Evolutionary conservation across 2,797 vertebrate genomes (phyloP), one percentile per base, ranked within the genome.

Genomic region (Synaphobranchus kaupii): DNA sequence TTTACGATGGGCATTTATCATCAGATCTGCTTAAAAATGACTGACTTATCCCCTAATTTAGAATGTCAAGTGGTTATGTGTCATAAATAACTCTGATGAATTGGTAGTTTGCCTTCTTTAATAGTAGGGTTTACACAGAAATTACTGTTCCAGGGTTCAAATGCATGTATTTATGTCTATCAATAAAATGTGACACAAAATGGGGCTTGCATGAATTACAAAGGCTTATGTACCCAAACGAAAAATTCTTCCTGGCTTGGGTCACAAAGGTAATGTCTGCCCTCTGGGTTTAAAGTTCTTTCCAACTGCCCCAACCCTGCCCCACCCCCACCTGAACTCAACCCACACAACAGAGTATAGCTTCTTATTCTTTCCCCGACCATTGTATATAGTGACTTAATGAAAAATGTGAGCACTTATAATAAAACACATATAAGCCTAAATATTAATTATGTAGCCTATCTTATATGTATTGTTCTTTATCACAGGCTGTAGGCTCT

Each of bases 101-200:
- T 68, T 47, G 87, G 44, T 83, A 88, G 87, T 85, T 81, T 85
- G 73, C 28, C 60, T 85, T 85, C 66, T 34, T 82, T 88, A 88
- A 88, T 85, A 85, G 76, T 78, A 82, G 87, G 87, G 84, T 88
- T 85, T 86, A 88, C 48, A 85, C 58, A 85, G 83, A 54, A 88
- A 85, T 85, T 85, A 87, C 82, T 39, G 83, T 84, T 58, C 10
- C 47, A 52, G 44, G 52, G 83, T 85, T 63, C 52, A 34, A 76
- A 84, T 81, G 52, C 71, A 63, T 58, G 52, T 58, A 52, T 84
- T 88, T 88, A 88, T 88, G 84, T 58, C 54, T 15, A 73, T 63
- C 84, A 88, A 56, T 85, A 88, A 87, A 86, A 87, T 56, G 63
- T 84, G 83, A 85, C 87, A 66, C 81, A 78, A 85, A 84, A 88